Evolutionary conservation across 1,140 invertebrate genomes (phyloP).

Genomic region (Drosophila quadrilineata): DNA sequence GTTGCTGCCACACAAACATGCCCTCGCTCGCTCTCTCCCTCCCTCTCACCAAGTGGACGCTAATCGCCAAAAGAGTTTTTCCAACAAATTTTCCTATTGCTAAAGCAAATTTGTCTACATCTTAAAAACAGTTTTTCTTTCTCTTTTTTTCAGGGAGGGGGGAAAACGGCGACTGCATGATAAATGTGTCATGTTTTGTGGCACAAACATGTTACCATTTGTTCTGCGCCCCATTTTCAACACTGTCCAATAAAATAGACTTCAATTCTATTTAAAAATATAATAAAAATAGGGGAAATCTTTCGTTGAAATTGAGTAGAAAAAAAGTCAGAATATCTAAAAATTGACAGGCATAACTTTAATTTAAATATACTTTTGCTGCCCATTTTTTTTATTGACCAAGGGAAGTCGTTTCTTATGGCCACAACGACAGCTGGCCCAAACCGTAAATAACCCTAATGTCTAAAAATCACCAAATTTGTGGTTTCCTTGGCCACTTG

Average conservation of each 20-base stretch:
- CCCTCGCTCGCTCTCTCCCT: neutral
- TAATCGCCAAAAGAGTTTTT: conserved; percentile 14
- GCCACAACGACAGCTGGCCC: conserved; percentile 51
- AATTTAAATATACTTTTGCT: neutral
- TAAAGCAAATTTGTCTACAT: conserved; percentile 60
- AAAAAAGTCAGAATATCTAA: conserved; percentile 19
- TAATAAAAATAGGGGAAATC: too few relatives aligned
- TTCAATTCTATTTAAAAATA: conserved; percentile 15
- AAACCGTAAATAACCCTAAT: conserved; percentile 50
- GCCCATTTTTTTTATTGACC: conserved; percentile 8
- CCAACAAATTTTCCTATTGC: neutral
- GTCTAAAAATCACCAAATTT: conserved; percentile 52
- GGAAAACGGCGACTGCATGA: conserved; percentile 33
- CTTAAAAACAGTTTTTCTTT: conserved; percentile 52
- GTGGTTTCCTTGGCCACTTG: conserved; percentile 18
- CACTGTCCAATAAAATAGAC: neutral
- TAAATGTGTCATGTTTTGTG: conserved; percentile 65
- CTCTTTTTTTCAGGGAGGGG: too few relatives aligned
- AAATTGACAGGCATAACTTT: conserved; percentile 4
- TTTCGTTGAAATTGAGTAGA: neutral
- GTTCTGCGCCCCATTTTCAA: conserved; percentile 44
- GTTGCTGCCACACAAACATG: neutral
- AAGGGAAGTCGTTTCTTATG: conserved; percentile 59
- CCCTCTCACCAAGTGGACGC: conserved; percentile 11
- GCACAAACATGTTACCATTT: conserved; percentile 56